Base-by-base conservation (phyloP, 92 coral and sea anemone genomes). In the Epizoanthus rinbou region DNA sequence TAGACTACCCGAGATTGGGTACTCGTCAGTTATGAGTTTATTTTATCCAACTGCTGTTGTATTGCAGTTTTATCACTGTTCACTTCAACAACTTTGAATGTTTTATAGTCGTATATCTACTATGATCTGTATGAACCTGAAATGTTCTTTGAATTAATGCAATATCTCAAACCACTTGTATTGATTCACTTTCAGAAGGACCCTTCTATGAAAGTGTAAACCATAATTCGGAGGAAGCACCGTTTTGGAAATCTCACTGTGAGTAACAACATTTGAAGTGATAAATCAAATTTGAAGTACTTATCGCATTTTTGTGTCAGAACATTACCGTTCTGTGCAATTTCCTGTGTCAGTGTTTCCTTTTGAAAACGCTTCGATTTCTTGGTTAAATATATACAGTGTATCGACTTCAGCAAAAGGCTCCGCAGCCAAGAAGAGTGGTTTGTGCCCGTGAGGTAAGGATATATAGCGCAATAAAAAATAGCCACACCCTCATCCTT, bases 361-460 rank as follows among this genome's bases (percentile, higher is more conserved):
- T 57, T 53, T 15, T 76, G 8, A 8, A 22, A 74, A 74, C 14
- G n/a, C 35, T 78, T 62, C n/a, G 52, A 23, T 33, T 24, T 79
- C 52, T 87, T 45, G 5, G 31, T 68, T 84, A 41, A 37, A 39
- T 19, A 31, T 74, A 65, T 74, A 10, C 54, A 97, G 99, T 97
- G 57, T 97, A 97, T 74, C 88, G 93, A 59, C 86, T 94, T 56
- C 99, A 97, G 81, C 97, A 94, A 58, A 91, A 91, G 56, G 99
- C 99, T 0, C 99, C 99, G 0, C 89, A 92, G 73, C 98, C 99
- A 8, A 90, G 87, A 19, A 82, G 97, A 53, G 88, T 97, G 28
- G 72, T 88, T 33, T 97, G 99, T 76, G 76, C 79, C n/a, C 93
- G 73, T 57, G 93, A 92, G 96, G 99, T 97, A 80, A 69, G 87